Conservation (phyloP, 1,140 invertebrate species). For the Drosophila fuyamai region DNA sequence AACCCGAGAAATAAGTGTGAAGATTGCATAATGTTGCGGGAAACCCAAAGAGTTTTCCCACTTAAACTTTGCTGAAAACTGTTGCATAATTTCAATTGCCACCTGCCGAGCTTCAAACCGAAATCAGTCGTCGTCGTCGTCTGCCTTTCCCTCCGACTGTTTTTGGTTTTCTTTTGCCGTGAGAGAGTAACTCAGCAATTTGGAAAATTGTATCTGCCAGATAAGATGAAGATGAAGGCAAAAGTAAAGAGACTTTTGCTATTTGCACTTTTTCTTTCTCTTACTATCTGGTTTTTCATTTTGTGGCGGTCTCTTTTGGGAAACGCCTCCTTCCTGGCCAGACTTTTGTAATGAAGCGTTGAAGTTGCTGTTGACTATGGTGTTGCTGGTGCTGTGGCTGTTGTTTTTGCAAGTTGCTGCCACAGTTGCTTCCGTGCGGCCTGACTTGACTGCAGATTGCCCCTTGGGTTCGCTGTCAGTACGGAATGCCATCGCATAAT, state of each 20-base stretch:
- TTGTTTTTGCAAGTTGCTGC: constrained; percentile 18
- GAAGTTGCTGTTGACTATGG: constrained; percentile 28
- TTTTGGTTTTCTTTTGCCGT: constrained; percentile 45
- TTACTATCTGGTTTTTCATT: constrained; percentile 18
- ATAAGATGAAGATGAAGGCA: constrained; percentile 56
- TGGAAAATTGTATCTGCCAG: constrained; percentile 77
- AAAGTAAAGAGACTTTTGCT: constrained; percentile 54
- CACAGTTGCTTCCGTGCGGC: constrained; percentile 60
- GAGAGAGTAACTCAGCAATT: constrained; percentile 77
- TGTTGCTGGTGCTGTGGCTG: constrained; percentile 1
- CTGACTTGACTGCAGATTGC: constrained; percentile 25
- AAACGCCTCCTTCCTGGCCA: constrained; percentile 60
- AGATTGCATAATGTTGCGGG: constrained; percentile 44
- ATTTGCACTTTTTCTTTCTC: constrained; percentile 45
- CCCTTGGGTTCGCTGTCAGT: constrained; percentile 58
- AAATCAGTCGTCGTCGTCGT: constrained; percentile 20
- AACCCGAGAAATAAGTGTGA: constrained; percentile 29
- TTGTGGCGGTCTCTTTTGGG: constrained; percentile 49
- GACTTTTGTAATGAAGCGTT: constrained; percentile 69
- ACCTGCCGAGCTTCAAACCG: constrained; percentile 23
- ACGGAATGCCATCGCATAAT: constrained; percentile 63
- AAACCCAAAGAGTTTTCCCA: constrained; percentile 18
- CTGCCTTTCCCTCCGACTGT: constrained; percentile 14
- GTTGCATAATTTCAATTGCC: constrained; percentile 61
- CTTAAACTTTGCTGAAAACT: constrained; percentile 44